phyloP scores from a whole-genome alignment of 2,113 vertebrate genomes.

The Megaptera novaeangliae region DNA sequence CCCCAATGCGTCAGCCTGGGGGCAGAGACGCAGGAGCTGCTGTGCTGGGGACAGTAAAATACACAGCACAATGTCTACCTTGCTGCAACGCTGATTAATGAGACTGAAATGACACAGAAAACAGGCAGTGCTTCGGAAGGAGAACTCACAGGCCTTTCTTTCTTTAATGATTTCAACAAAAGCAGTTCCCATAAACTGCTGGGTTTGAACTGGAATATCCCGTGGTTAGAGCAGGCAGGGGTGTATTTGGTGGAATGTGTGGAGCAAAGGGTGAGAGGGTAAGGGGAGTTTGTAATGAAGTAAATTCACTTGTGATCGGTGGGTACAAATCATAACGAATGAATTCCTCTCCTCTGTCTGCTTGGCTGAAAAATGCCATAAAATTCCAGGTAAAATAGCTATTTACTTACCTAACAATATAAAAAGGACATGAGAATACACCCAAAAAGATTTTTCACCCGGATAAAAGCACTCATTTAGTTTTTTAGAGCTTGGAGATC shows the following conservation, averaged over 20 bases:
- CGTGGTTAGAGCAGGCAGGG: neutral
- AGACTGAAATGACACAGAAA: conserved; percentile 85
- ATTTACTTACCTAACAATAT: neutral
- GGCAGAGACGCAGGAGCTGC: conserved; percentile 80
- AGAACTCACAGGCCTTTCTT: conserved; percentile 77
- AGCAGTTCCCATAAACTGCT: conserved; percentile 60
- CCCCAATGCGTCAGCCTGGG: conserved; percentile 88
- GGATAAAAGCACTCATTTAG: neutral
- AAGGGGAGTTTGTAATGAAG: neutral
- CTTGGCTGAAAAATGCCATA: neutral
- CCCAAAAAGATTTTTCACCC: neutral
- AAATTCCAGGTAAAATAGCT: neutral
- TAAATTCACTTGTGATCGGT: neutral
- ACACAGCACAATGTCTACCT: conserved; percentile 85
- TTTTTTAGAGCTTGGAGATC: neutral
- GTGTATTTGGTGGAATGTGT: neutral
- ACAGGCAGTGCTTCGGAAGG: conserved; percentile 51
- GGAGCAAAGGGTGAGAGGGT: neutral
- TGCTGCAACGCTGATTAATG: conserved; percentile 93
- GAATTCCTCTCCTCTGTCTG: neutral
- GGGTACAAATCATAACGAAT: neutral
- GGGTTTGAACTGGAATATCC: conserved; percentile 33
- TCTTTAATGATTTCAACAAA: conserved; percentile 74
- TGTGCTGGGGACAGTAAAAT: conserved; percentile 85
- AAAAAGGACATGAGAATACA: neutral